Evolutionary conservation across 1,140 invertebrate genomes (phyloP).

Genomic region (Solenopsis invicta): DNA sequence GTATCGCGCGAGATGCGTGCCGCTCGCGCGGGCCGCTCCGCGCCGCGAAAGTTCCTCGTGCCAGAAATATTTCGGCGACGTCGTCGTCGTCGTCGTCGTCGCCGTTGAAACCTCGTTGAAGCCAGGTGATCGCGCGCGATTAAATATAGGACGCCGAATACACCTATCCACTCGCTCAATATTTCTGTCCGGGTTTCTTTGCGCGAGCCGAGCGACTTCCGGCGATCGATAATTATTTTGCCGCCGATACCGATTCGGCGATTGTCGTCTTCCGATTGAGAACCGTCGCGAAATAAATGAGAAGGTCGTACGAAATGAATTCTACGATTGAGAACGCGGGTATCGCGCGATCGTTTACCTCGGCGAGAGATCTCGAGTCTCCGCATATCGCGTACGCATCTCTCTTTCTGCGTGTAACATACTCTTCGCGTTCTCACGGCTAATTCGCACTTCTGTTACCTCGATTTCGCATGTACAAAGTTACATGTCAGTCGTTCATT

Average conservation of each 20-base stretch:
- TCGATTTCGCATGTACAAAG: not conserved
- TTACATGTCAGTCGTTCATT: not conserved
- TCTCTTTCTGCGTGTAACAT: not conserved
- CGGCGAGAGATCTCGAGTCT: constrained; percentile 21
- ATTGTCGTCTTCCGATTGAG: not conserved
- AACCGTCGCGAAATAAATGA: no score
- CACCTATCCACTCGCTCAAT: constrained; percentile 60
- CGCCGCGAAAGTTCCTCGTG: constrained; percentile 48
- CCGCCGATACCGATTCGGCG: no score
- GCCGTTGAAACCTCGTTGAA: constrained; percentile 56
- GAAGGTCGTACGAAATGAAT: not conserved
- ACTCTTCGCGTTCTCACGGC: constrained; percentile 29
- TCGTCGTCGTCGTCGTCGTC: constrained; percentile 38
- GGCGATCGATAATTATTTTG: constrained; percentile 29
- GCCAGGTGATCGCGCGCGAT: constrained; percentile 77
- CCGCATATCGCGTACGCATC: constrained; percentile 5
- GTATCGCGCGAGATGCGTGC: constrained; percentile 25
- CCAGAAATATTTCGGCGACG: constrained; percentile 75
- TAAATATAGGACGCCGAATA: constrained; percentile 78
- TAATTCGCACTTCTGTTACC: constrained; percentile 42
- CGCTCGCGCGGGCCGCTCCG: constrained; percentile 36
- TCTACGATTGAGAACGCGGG: not conserved
- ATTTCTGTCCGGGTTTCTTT: constrained; percentile 63
- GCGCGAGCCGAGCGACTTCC: constrained; percentile 3
- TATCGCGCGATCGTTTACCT: constrained; percentile 29